Percentiles rank a stretch among this genome's conserved stretches.
Evolutionary conservation across 2,888 invertebrate species (phyloP).

Genomic region (Tribolium freemani): DNA sequence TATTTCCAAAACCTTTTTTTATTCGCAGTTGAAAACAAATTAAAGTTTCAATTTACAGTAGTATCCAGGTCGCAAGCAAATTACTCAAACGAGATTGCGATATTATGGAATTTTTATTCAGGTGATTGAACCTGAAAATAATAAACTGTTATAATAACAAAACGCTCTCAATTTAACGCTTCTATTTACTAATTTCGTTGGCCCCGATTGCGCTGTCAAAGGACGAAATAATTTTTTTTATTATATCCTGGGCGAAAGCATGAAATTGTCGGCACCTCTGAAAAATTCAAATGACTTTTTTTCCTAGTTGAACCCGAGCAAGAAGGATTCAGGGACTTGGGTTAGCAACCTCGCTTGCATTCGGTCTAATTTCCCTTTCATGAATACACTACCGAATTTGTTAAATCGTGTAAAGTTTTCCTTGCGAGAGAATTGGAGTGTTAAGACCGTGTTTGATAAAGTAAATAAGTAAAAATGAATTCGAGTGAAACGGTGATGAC

Average conservation of each 20-base stretch:
- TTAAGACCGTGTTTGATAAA: slow-evolving; percentile 1
- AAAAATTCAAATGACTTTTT: neutral
- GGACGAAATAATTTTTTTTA: neutral
- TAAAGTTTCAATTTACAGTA: neutral
- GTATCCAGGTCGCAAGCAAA: neutral
- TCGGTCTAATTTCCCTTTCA: slow-evolving; percentile 21
- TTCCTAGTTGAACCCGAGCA: neutral
- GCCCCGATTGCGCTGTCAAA: neutral
- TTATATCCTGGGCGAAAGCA: neutral
- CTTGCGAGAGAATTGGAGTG: slow-evolving; percentile 3
- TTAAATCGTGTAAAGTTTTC: neutral
- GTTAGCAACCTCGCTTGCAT: neutral
- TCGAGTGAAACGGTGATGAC: slow-evolving; percentile 1
- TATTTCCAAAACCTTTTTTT: slow-evolving; percentile 7
- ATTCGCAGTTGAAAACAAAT: neutral
- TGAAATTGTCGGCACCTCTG: neutral
- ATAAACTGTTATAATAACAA: neutral
- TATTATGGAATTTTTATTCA: neutral
- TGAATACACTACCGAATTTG: slow-evolving; percentile 3
- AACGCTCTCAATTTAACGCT: neutral
- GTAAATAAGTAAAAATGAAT: slow-evolving; percentile 10
- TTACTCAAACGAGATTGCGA: neutral
- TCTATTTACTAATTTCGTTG: neutral
- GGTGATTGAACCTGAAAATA: neutral
- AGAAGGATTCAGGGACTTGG: neutral